A percentile compares a stretch with the other conserved stretches of the same genome.
Conservation (phyloP, 2,797 vertebrate genomes). For the Hephaestus fuliginosus region DNA sequence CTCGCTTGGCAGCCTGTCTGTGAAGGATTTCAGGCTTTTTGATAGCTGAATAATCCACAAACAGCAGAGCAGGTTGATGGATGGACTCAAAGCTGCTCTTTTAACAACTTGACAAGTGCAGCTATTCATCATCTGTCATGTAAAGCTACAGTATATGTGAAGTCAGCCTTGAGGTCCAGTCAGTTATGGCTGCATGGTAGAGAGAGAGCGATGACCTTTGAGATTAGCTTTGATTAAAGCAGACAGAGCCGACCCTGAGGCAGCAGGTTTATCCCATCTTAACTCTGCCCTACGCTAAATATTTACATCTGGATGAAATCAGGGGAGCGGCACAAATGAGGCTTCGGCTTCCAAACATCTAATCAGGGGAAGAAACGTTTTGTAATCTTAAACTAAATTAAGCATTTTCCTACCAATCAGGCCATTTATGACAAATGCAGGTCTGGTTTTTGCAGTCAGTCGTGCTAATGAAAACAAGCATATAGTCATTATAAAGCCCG, state of each 20-base stretch:
- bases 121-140: conserved; percentile 52
- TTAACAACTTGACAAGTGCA: conserved; percentile 45
- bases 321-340: conserved; percentile 39
- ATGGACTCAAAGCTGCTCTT: conserved; percentile 16
- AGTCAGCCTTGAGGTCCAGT: conserved; percentile 48
- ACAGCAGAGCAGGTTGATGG: conserved; percentile 37
- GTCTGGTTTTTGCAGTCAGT: neutral
- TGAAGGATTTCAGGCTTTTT: conserved; percentile 46
- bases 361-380: conserved; percentile 50
- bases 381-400: conserved; percentile 33
- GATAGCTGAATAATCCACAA: conserved; percentile 31
- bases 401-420: conserved; percentile 17
- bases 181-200: conserved; percentile 30
- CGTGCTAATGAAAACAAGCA: conserved; percentile 12
- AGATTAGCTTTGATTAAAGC: conserved; percentile 61
- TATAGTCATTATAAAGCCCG: neutral
- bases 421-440: conserved; percentile 12
- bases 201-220: conserved; percentile 25
- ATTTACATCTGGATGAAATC: conserved; percentile 73
- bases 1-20: conserved; percentile 25
- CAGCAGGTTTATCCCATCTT: conserved; percentile 60
- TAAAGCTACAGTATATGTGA: conserved; percentile 38
- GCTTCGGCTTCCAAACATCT: conserved; percentile 46
- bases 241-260: conserved; percentile 51
- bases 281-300: conserved; percentile 58